Percentiles rank a stretch among this genome's conserved stretches.
phyloP scores from a whole-genome alignment of 2,888 invertebrate species.

The Eumacrocentrus americanus region DNA sequence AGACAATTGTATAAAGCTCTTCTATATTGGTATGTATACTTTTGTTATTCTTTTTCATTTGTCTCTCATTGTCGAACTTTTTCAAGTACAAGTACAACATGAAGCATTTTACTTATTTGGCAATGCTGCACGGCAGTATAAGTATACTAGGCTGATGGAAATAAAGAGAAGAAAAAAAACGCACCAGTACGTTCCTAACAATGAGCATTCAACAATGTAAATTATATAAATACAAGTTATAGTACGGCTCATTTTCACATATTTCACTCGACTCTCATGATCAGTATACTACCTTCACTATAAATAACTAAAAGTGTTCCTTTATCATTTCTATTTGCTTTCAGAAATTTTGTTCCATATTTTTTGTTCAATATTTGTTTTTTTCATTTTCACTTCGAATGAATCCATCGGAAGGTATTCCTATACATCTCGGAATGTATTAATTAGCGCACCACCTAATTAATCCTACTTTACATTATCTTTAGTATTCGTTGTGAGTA shows the following conservation, averaged over 20 bases:
- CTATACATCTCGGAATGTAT: slow-evolving; percentile 27
- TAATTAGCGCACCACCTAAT: slow-evolving; percentile 29
- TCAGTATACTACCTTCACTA: slow-evolving; percentile 19
- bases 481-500: slow-evolving; percentile 28
- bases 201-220: slow-evolving; percentile 49
- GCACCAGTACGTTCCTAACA: slow-evolving; percentile 57
- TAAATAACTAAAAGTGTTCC: slow-evolving; percentile 15
- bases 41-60: slow-evolving; percentile 20
- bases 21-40: slow-evolving; percentile 12
- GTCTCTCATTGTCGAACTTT: not conserved
- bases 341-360: slow-evolving; percentile 5
- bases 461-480: slow-evolving; percentile 32
- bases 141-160: slow-evolving; percentile 9
- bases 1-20: not conserved
- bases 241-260: slow-evolving; percentile 16
- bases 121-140: slow-evolving; percentile 21
- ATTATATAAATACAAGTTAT: slow-evolving; percentile 26
- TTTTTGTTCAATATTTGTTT: slow-evolving; percentile 1
- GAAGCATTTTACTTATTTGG: slow-evolving; percentile 22
- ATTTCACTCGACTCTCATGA: slow-evolving; percentile 9
- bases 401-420: not conserved
- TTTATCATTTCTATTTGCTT: slow-evolving; percentile 6
- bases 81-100: slow-evolving; percentile 3
- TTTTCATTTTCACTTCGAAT: not conserved
- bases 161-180: slow-evolving; percentile 43